Evolutionary conservation across 2,797 vertebrate genomes (phyloP).

Genomic region (Pipistrellus pygmaeus): DNA sequence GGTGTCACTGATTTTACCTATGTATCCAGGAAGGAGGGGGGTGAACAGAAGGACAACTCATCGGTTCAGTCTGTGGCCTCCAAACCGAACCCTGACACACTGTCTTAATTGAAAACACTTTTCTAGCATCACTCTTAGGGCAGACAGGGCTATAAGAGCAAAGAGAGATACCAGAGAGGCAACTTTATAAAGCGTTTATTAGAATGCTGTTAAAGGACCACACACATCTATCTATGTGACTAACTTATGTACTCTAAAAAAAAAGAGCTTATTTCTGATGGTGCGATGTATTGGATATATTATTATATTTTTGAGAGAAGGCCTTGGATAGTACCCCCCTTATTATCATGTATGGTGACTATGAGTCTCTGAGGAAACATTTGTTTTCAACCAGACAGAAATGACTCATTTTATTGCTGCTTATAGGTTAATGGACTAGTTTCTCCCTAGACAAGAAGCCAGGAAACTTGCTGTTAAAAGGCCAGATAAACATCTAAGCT

Average conservation of each 20-base stretch:
- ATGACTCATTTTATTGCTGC: not conserved
- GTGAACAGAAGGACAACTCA: not conserved
- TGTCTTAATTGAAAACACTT: not conserved
- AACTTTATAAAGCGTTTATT: not conserved
- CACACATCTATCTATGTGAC: not conserved
- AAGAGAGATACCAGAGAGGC: not conserved
- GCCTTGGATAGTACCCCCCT: not conserved
- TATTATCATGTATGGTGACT: not conserved
- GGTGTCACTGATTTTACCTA: not conserved
- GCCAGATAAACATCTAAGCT: not conserved
- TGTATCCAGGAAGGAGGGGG: not conserved
- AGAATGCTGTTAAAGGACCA: not conserved
- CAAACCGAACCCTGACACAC: not conserved
- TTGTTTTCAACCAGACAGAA: constrained; percentile 17
- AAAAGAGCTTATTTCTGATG: not conserved
- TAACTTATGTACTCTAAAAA: not conserved
- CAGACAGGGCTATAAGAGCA: not conserved
- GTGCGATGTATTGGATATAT: not conserved
- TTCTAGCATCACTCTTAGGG: not conserved
- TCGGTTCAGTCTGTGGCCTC: not conserved
- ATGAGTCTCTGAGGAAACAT: not conserved
- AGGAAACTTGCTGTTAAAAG: not conserved
- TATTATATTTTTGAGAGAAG: not conserved
- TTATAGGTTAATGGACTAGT: not conserved
- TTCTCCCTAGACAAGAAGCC: not conserved